phyloP scores from a whole-genome alignment of 2,888 invertebrate genomes.

The Euplagia quadripunctaria region DNA sequence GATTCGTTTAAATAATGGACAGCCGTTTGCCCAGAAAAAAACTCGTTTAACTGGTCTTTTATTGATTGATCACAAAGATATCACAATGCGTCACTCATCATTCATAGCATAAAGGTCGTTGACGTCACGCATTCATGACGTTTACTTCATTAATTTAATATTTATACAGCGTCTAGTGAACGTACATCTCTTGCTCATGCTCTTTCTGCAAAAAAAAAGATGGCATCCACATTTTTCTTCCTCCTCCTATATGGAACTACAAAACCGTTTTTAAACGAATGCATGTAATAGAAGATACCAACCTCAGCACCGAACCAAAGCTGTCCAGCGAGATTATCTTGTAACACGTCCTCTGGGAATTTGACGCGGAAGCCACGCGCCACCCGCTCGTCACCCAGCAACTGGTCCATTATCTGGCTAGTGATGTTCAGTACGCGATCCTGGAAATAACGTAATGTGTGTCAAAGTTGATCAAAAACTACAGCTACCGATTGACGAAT shows the following conservation, averaged over 20 bases:
- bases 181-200: no score
- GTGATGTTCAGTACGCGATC: conserved; percentile 96
- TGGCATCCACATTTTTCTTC: neutral
- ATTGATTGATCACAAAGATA: neutral
- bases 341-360: conserved; percentile 99
- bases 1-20: no score
- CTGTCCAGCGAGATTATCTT: conserved; percentile 99
- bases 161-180: no score
- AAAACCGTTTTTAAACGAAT: neutral
- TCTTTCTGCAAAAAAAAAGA: neutral
- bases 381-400: conserved; percentile 94
- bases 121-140: neutral
- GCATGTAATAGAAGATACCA: conserved; percentile 20
- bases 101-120: neutral
- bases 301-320: conserved; percentile 99
- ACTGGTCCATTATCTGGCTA: conserved; percentile 97
- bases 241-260: neutral
- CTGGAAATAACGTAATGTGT: conserved; percentile 72
- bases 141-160: neutral
- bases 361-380: conserved; percentile 98
- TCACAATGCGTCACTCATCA: neutral
- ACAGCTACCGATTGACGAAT: neutral
- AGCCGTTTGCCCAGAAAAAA: neutral
- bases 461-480: neutral
- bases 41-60: neutral